phyloP scores from a whole-genome alignment of 2,888 invertebrate species.

The Zootermopsis nevadensis region DNA sequence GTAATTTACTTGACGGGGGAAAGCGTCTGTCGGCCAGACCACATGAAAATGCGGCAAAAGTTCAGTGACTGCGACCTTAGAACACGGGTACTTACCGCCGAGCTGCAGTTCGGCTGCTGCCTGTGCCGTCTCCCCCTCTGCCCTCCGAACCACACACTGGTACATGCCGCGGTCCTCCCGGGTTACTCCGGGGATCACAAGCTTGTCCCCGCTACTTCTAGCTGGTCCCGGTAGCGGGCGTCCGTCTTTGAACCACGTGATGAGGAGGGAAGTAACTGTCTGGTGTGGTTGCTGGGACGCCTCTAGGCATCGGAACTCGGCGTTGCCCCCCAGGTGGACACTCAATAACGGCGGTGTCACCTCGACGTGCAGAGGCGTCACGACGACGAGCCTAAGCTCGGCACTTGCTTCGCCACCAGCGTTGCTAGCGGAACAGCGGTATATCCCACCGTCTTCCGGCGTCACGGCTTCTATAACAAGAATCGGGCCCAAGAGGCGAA shows the following conservation, averaged over 20 bases:
- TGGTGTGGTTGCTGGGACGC: constrained; percentile 56
- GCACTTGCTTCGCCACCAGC: constrained; percentile 77
- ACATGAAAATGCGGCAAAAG: too few species aligned
- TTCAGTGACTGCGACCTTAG: not conserved
- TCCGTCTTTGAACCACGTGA: constrained; percentile 64
- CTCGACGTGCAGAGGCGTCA: constrained; percentile 70
- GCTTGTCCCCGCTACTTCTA: constrained; percentile 71
- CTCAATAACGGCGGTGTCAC: constrained; percentile 73
- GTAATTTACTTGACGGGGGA: too few species aligned
- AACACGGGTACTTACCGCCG: constrained; percentile 69
- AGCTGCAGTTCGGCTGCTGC: constrained; percentile 80
- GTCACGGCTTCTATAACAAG: constrained; percentile 78
- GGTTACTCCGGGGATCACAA: constrained; percentile 74
- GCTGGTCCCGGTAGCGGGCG: constrained; percentile 74
- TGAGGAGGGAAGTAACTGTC: constrained; percentile 53
- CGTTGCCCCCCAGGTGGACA: constrained; percentile 80
- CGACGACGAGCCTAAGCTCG: constrained; percentile 74
- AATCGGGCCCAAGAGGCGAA: constrained; percentile 75
- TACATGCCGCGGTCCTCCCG: constrained; percentile 82
- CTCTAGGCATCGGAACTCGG: constrained; percentile 76
- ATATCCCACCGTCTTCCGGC: constrained; percentile 75
- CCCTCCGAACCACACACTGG: constrained; percentile 77
- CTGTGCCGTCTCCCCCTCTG: constrained; percentile 80
- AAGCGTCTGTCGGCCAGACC: too few species aligned
- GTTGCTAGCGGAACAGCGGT: constrained; percentile 77